These are phyloP conservation scores for Oryzias javanicus DNA, from an alignment of 2,113 vertebrate species.

Conservation along the genomic window DNA sequence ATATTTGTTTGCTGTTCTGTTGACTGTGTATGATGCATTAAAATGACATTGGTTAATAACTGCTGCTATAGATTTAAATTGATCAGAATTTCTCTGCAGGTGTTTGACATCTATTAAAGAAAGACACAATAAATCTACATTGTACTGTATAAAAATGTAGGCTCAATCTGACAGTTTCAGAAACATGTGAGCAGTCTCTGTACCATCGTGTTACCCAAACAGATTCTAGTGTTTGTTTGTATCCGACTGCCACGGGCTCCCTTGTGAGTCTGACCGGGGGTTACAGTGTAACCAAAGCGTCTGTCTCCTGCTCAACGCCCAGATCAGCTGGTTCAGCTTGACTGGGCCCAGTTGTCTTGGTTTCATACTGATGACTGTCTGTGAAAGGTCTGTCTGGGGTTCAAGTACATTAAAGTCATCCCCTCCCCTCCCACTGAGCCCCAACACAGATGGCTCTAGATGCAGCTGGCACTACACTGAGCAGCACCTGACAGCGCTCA, in stretches of 20 bases:
- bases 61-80: too few relatives aligned
- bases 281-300: slow-evolving; percentile 73
- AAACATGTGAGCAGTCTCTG: slow-evolving; percentile 26
- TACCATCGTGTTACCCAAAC: slow-evolving; percentile 46
- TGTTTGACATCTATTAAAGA: not conserved
- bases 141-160: slow-evolving; percentile 1
- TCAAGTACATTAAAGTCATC: slow-evolving; percentile 74
- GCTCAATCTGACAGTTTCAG: slow-evolving; percentile 16
- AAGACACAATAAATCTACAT: slow-evolving; percentile 7
- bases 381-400: slow-evolving; percentile 74
- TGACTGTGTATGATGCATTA: too few relatives aligned
- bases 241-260: slow-evolving; percentile 56
- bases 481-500: slow-evolving; percentile 74
- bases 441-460: slow-evolving; percentile 77
- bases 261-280: slow-evolving; percentile 68
- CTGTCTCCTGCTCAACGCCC: slow-evolving; percentile 75
- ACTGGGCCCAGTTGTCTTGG: slow-evolving; percentile 71
- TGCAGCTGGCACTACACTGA: slow-evolving; percentile 74
- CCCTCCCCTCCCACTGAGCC: slow-evolving; percentile 63
- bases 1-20: too few relatives aligned
- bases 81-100: too few relatives aligned
- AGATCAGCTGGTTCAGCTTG: slow-evolving; percentile 73
- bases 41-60: too few relatives aligned
- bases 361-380: slow-evolving; percentile 67
- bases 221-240: slow-evolving; percentile 57